Percentiles rank a stretch among this genome's conserved stretches.
phyloP scores from a whole-genome alignment of 2,113 vertebrate genomes.

The Rhinoderma darwinii region DNA sequence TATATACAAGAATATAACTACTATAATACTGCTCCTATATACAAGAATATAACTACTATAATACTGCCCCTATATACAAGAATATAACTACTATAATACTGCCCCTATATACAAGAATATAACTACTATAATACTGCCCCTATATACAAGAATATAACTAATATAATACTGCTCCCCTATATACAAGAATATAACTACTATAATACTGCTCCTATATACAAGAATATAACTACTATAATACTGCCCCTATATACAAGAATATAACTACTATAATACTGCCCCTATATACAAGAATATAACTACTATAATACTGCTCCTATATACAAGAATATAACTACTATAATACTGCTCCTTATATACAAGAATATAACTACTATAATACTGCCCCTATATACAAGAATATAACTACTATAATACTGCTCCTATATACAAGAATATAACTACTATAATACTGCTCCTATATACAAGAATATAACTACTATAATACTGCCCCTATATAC shows the following conservation, averaged over 20 bases:
- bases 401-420: too few relatives aligned
- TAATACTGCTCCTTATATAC: neutral
- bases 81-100: neutral
- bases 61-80: neutral
- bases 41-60: slow-evolving; percentile 1
- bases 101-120: neutral
- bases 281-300: too few relatives aligned
- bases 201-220: too few relatives aligned
- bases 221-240: slow-evolving; percentile 1
- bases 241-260: too few relatives aligned
- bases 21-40: neutral
- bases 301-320: too few relatives aligned
- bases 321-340: neutral
- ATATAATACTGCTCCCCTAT: neutral
- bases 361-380: neutral
- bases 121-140: neutral
- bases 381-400: too few relatives aligned
- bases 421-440: too few relatives aligned
- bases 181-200: neutral
- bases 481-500: too few relatives aligned
- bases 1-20: neutral
- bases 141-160: neutral
- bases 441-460: too few relatives aligned
- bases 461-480: too few relatives aligned
- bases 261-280: too few relatives aligned